Evolutionary conservation across 2,888 invertebrate species (phyloP).

Genomic region (Ametastegia equiseti): DNA sequence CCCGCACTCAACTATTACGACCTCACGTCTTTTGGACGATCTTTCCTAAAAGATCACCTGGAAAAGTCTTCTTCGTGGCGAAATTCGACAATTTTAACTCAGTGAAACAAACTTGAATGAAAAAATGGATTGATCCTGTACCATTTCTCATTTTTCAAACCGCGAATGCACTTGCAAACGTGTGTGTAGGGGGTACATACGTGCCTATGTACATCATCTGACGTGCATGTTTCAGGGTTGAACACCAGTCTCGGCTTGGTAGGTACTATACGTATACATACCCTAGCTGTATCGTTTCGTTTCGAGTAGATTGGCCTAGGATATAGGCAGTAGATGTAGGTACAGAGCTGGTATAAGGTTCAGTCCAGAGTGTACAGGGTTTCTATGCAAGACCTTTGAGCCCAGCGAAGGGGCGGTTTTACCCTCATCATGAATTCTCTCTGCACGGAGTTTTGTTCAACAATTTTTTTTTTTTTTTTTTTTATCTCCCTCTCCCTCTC

Average conservation of each 20-base stretch:
- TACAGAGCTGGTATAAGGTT: not conserved
- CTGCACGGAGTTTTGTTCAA: slow-evolving; percentile 44
- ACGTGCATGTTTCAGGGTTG: not conserved
- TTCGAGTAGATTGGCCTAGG: not conserved
- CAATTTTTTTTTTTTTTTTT: slow-evolving; percentile 10
- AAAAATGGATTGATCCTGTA: too few species aligned
- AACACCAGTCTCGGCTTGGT: not conserved
- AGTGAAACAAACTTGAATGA: too few species aligned
- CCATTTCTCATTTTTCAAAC: too few species aligned
- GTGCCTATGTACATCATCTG: too few species aligned
- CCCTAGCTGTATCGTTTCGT: not conserved
- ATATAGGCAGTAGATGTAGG: not conserved
- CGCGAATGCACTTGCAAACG: too few species aligned
- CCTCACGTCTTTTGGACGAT: too few species aligned
- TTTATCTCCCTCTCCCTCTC: slow-evolving; percentile 25
- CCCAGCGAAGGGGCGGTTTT: slow-evolving; percentile 26
- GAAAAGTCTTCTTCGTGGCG: too few species aligned
- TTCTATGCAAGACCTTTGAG: slow-evolving; percentile 35
- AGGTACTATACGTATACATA: not conserved
- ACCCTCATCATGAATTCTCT: slow-evolving; percentile 50
- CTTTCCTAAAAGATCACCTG: too few species aligned
- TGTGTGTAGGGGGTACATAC: too few species aligned
- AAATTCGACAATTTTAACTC: too few species aligned
- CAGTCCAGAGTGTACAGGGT: slow-evolving; percentile 1
- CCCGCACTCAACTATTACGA: too few species aligned